Base-by-base conservation (phyloP, 2,797 vertebrate species). In the Lophotriccus pileatus region DNA sequence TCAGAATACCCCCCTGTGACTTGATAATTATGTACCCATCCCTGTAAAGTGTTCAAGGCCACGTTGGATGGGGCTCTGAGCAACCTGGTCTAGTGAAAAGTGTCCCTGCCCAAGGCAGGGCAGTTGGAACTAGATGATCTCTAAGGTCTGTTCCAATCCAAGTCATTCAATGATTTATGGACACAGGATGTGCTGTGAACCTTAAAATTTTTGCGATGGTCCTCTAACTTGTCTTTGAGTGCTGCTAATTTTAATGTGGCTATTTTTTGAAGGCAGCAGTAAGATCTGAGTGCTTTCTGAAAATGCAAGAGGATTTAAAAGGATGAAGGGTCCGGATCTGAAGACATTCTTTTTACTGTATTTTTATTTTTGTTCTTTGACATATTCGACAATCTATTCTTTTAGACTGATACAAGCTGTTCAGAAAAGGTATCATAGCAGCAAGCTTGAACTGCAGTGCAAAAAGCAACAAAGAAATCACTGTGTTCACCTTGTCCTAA, bases 241-340 rank as follows among this genome's bases (percentile, higher is more conserved):
- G 37, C 20, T 68, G 30, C 24, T 64, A 50, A 82, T 82, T 82
- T 88, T 70, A 47, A 77, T 44, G 43, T 22, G 47, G 22, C 10
- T 87, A 14, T 37, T 80, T 84, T 76, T 58, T n/a, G 32, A 32
- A 62, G 55, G 53, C 9, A 87, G 52, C 11, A 64, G 49, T 60
- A 76, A 84, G 32, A 89, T 46, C n/a, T 18, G n/a, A 47, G 30
- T 44, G 34, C 17, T 76, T 76, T 70, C n/a, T 30, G 49, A 83
- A 94, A 94, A 60, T 60, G 34, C 12, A 70, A 56, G 28, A 75
- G 14, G 34, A 68, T 75, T 93, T 92, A 73, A 72, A 87, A 74
- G 27, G 47, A 85, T 68, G 37, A 87, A 80, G 8, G 12, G 6
- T 70, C 30, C 13, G 18, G 28, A 67, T 67, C 23, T 70, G 75